Evolutionary conservation across 2,797 vertebrate genomes (phyloP).

Genomic region (Brotula barbata): DNA sequence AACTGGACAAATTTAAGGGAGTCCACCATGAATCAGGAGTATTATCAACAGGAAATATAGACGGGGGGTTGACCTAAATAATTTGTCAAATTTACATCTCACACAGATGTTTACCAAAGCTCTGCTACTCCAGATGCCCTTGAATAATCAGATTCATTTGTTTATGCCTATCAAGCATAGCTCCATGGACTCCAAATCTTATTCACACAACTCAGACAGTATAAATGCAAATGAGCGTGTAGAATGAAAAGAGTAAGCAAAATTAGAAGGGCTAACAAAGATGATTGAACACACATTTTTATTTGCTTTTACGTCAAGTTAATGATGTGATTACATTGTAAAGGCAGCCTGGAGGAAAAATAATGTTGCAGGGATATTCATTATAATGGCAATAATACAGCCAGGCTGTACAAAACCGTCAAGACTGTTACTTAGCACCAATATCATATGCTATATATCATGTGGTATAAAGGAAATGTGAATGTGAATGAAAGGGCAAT

Average conservation of each 20-base stretch:
- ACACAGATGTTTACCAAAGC: constrained; percentile 37
- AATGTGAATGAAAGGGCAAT: background rate
- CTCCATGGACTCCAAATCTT: constrained; percentile 14
- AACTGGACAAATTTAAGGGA: too few relatives aligned
- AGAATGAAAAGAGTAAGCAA: background rate
- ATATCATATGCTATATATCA: background rate
- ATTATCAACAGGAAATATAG: constrained; percentile 27
- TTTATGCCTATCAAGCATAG: constrained; percentile 16
- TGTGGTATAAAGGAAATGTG: background rate
- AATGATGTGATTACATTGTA: background rate
- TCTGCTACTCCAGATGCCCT: constrained; percentile 28
- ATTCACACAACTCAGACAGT: constrained; percentile 2
- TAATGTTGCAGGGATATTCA: background rate
- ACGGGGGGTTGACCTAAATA: constrained; percentile 53
- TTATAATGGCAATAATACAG: background rate
- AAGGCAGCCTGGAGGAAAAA: background rate
- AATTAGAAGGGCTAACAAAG: background rate
- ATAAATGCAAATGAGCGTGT: constrained; percentile 10
- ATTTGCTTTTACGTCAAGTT: background rate
- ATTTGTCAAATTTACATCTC: constrained; percentile 29
- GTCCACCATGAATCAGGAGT: too few relatives aligned
- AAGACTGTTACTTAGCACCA: background rate
- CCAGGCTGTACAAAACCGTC: background rate
- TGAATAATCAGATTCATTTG: constrained; percentile 37
- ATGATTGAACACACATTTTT: constrained; percentile 2